Evolutionary conservation across 2,888 invertebrate species (phyloP).

Genomic region (Agrochola litura): DNA sequence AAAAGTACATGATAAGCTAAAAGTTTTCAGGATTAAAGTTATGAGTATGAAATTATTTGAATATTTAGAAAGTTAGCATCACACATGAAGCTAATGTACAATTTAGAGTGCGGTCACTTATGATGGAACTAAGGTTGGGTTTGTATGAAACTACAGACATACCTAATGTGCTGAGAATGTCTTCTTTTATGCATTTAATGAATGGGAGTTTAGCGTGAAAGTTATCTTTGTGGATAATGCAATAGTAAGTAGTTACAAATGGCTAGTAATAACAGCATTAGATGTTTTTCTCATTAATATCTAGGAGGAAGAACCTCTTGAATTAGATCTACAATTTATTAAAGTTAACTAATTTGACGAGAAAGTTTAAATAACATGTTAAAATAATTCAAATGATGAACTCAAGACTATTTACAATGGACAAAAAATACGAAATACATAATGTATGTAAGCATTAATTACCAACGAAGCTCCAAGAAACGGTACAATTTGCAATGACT

Average conservation of each 20-base stretch:
- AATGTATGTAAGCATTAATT: constrained; percentile 65
- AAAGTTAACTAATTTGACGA: constrained; percentile 16
- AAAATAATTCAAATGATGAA: constrained; percentile 52
- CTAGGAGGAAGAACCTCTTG: constrained; percentile 5
- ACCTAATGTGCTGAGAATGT: constrained; percentile 55
- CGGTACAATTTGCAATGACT: constrained; percentile 59
- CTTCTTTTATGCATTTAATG: constrained; percentile 54
- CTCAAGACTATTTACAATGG: constrained; percentile 43
- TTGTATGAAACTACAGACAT: constrained; percentile 41
- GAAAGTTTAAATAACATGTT: constrained; percentile 51
- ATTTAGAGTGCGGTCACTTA: constrained; percentile 49
- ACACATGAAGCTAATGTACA: constrained; percentile 63
- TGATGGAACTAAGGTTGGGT: constrained; percentile 48
- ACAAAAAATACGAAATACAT: constrained; percentile 60
- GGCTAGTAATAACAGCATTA: constrained; percentile 21
- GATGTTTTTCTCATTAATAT: constrained; percentile 23
- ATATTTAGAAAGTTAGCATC: constrained; percentile 68
- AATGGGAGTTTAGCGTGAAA: constrained; percentile 56
- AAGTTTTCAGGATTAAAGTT: constrained; percentile 30
- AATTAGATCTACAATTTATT: constrained; percentile 27
- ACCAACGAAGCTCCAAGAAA: constrained; percentile 55
- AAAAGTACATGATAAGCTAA: constrained; percentile 4
- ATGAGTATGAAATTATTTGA: constrained; percentile 20
- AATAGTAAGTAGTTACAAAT: constrained; percentile 28
- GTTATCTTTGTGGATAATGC: constrained; percentile 47